phyloP scores from a whole-genome alignment of 2,888 invertebrate genomes.

The Plebejus melissa region DNA sequence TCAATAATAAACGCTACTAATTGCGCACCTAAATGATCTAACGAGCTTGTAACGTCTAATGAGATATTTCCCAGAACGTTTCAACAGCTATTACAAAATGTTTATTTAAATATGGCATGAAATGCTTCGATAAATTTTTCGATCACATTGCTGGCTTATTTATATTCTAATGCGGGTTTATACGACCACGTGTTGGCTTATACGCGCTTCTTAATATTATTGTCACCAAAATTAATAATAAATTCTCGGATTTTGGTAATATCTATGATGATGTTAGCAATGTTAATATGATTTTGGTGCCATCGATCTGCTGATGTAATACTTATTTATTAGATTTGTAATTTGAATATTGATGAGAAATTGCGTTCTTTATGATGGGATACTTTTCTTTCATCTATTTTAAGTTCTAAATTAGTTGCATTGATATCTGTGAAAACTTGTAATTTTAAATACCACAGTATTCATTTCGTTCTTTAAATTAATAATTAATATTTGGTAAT shows the following conservation, averaged over 20 bases:
- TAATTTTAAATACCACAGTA: neutral
- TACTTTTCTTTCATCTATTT: neutral
- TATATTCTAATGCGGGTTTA: neutral
- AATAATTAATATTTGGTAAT: neutral
- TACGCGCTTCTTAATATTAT: slow-evolving; percentile 9
- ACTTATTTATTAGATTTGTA: neutral
- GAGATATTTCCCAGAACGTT: slow-evolving; percentile 23
- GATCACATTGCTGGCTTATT: slow-evolving; percentile 9
- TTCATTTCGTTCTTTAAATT: neutral
- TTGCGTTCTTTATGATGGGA: neutral
- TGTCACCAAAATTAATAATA: slow-evolving; percentile 9
- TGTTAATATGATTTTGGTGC: slow-evolving; percentile 6
- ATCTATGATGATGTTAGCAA: neutral
- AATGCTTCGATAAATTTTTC: slow-evolving; percentile 16
- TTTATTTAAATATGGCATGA: slow-evolving; percentile 15
- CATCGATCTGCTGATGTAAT: neutral
- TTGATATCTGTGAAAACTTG: neutral
- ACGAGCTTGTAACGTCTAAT: slow-evolving; percentile 3
- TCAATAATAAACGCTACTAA: neutral
- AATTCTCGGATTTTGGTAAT: neutral
- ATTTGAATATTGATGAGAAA: neutral
- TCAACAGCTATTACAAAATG: slow-evolving; percentile 13
- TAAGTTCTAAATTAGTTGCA: neutral
- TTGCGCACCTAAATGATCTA: slow-evolving; percentile 4
- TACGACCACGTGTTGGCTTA: slow-evolving; percentile 15